Base-by-base conservation (phyloP, 2,797 vertebrate genomes). In the Acridotheres tristis region DNA sequence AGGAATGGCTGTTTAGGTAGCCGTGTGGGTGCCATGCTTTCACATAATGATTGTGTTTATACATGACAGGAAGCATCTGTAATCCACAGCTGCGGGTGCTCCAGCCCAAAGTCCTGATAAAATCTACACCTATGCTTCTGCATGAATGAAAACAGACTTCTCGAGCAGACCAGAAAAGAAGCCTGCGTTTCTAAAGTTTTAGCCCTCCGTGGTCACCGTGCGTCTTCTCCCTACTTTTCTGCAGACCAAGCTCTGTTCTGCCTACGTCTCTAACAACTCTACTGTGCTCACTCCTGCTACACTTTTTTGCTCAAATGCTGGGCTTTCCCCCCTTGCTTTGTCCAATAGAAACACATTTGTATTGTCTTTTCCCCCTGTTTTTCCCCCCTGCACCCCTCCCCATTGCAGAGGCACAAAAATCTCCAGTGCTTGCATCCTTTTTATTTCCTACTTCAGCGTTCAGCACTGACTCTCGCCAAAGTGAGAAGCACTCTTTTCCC, bases 1-100 rank as follows among this genome's bases (percentile, higher is more conserved):
- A 75, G 90, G 89, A 95, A 86, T 88, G 94, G 88, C 96, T 96
- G 94, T 94, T 97, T 94, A 92, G 96, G 95, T 96, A 96, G 94
- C 93, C 36, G 91, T 84, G 92, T 90, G 94, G 94, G 94, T 96
- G 95, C 96, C 94, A 96, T 95, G 91, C 96, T 95, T 91, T 94
- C 95, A 97, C 96, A 95, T 97, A 97, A 96, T 96, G 96, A 95
- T 96, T 95, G 90, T 97, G 96, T 97, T 97, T 97, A 95, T 97
- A 93, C 95, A 94, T 97, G 95, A 96, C 97, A 97, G 96, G 96
- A 97, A 97, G 95, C 97, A 96, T 97, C 97, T 97, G 96, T 96
- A 97, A 93, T 97, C 95, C 96, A 95, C 96, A 96, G 93, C 94
- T 96, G 93, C 96, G 94, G 93, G 97, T 96, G 81, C 96, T 97